These are phyloP conservation scores for Carettochelys insculpta DNA, from an alignment of 2,113 vertebrate species.

Conservation along the genomic window DNA sequence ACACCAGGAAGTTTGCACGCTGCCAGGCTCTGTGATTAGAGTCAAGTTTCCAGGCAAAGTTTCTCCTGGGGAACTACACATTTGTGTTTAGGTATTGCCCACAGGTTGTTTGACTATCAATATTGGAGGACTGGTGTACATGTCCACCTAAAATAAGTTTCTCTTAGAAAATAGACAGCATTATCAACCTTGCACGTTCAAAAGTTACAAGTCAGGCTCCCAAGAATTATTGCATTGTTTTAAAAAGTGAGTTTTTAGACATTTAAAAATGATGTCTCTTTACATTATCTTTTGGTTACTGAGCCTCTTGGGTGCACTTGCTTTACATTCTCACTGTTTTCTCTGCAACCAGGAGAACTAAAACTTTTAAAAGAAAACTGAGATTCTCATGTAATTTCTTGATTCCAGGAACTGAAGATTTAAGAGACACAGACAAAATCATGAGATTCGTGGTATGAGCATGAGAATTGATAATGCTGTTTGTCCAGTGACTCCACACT, in stretches of 20 bases:
- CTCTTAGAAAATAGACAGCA: neutral
- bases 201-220: neutral
- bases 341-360: neutral
- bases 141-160: neutral
- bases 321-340: neutral
- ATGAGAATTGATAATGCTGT: neutral
- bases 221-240: neutral
- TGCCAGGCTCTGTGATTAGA: neutral
- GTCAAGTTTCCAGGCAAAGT: neutral
- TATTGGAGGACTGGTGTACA: neutral
- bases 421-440: neutral
- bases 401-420: neutral
- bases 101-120: neutral
- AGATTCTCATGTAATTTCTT: neutral
- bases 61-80: neutral
- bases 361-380: neutral
- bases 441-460: neutral
- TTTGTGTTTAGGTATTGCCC: neutral
- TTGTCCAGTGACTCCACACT: neutral
- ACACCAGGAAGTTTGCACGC: neutral
- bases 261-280: neutral
- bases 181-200: neutral
- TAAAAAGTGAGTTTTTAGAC: neutral
- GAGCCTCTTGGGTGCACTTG: no score
- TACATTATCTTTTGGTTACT: neutral